Percentiles rank a stretch among this genome's conserved stretches.
phyloP scores from a whole-genome alignment of 2,797 vertebrate genomes.

The Synanceia verrucosa region DNA sequence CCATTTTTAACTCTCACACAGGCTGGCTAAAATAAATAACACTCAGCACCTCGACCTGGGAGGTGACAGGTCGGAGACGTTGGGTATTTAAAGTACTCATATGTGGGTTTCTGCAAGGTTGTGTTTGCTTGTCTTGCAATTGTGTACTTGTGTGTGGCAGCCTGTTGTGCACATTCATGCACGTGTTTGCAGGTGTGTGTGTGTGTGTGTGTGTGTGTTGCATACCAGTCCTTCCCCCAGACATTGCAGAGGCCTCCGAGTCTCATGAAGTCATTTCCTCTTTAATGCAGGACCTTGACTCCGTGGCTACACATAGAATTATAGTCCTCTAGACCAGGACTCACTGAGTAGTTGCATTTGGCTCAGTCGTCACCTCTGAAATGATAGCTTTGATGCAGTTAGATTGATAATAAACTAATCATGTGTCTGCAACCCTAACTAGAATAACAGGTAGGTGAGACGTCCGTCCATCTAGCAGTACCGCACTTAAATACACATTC shows the following conservation, averaged over 20 bases:
- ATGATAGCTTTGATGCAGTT: not conserved
- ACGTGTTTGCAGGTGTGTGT: not conserved
- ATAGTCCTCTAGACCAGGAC: slow-evolving; percentile 26
- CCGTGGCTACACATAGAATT: slow-evolving; percentile 29
- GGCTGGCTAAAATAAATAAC: slow-evolving; percentile 77
- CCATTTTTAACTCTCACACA: slow-evolving; percentile 81
- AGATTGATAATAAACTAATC: not conserved
- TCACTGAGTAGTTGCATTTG: slow-evolving; percentile 1
- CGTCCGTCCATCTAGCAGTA: not conserved
- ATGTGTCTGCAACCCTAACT: not conserved
- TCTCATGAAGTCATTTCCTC: slow-evolving; percentile 69
- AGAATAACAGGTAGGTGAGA: not conserved
- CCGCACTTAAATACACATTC: slow-evolving; percentile 7
- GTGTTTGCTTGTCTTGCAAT: slow-evolving; percentile 17
- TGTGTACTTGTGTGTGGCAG: not conserved
- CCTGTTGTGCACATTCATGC: slow-evolving; percentile 5
- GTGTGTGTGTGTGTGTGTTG: slow-evolving; percentile 21
- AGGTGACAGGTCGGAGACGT: slow-evolving; percentile 31
- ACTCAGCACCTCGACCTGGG: slow-evolving; percentile 48
- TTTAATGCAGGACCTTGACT: slow-evolving; percentile 47
- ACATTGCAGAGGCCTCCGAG: slow-evolving; percentile 40
- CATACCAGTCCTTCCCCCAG: slow-evolving; percentile 32
- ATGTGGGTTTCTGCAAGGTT: slow-evolving; percentile 15
- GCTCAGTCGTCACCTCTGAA: not conserved
- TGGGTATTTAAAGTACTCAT: slow-evolving; percentile 36